A percentile compares a stretch with the other conserved stretches of the same genome.
These are phyloP conservation scores for Marmota monax DNA, from an alignment of 2,113 vertebrate genomes.

Conservation along the genomic window DNA sequence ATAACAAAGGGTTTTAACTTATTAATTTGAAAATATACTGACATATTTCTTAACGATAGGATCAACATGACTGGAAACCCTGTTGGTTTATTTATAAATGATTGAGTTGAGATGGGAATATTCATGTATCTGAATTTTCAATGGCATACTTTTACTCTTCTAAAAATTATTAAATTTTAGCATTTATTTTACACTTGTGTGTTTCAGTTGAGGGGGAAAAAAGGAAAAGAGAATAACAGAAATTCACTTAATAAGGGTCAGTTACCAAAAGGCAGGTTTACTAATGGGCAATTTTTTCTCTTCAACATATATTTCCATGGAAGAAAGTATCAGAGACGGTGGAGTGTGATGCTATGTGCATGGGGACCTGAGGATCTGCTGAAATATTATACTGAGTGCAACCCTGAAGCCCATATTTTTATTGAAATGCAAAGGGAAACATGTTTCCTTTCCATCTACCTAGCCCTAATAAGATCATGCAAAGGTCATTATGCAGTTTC, in stretches of 20 bases:
- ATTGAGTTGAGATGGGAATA: background rate
- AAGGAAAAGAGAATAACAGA: background rate
- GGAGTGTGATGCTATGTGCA: background rate
- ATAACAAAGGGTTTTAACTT: background rate
- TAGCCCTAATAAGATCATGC: background rate
- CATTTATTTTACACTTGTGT: background rate
- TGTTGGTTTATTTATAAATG: background rate
- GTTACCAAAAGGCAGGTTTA: background rate
- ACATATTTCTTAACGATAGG: background rate
- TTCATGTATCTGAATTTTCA: background rate
- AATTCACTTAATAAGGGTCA: background rate
- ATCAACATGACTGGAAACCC: background rate
- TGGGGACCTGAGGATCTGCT: background rate
- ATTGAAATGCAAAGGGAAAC: background rate
- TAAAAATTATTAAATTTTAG: background rate
- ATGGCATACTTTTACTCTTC: background rate
- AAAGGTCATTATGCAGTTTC: background rate
- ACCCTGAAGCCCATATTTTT: background rate
- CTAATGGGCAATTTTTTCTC: background rate
- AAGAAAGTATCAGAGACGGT: background rate
- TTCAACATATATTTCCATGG: background rate
- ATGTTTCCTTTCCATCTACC: background rate
- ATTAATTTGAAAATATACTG: constrained; percentile 5
- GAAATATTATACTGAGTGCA: background rate
- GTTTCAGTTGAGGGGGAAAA: background rate